These are phyloP conservation scores for Cranoglanis bouderius DNA, from an alignment of 2,113 vertebrate genomes.

Conservation along the genomic window DNA sequence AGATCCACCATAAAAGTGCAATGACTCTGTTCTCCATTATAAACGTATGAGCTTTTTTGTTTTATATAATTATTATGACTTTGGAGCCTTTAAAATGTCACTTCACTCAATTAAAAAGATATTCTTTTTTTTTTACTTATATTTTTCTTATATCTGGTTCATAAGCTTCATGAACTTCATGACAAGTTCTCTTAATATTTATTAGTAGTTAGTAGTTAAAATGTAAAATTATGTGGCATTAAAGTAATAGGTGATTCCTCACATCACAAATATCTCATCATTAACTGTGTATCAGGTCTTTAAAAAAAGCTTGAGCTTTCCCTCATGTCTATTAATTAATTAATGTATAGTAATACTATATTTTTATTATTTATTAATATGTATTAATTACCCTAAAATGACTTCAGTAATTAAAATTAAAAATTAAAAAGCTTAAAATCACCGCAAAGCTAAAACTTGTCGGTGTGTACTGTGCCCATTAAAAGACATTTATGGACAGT, in stretches of 20 bases:
- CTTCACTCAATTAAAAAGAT: not conserved
- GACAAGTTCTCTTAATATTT: not conserved
- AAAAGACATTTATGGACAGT: not conserved
- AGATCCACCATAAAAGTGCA: not conserved
- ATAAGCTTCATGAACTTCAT: not conserved
- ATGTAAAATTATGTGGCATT: not conserved
- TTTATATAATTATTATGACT: not conserved
- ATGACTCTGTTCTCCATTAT: not conserved
- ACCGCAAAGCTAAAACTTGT: not conserved
- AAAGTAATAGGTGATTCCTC: not conserved
- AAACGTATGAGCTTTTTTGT: not conserved
- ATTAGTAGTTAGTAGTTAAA: no score
- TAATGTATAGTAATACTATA: not conserved
- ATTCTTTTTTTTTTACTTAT: not conserved
- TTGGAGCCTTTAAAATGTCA: not conserved
- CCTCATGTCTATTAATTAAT: not conserved
- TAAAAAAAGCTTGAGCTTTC: not conserved
- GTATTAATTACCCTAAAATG: not conserved
- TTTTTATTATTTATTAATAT: not conserved
- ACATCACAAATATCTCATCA: not conserved
- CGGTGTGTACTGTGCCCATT: no score
- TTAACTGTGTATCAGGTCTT: not conserved
- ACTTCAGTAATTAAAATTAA: not conserved
- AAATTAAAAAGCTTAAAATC: no score
- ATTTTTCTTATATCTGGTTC: not conserved